phyloP scores from a whole-genome alignment of 2,113 vertebrate species.

The Bettongia penicillata region DNA sequence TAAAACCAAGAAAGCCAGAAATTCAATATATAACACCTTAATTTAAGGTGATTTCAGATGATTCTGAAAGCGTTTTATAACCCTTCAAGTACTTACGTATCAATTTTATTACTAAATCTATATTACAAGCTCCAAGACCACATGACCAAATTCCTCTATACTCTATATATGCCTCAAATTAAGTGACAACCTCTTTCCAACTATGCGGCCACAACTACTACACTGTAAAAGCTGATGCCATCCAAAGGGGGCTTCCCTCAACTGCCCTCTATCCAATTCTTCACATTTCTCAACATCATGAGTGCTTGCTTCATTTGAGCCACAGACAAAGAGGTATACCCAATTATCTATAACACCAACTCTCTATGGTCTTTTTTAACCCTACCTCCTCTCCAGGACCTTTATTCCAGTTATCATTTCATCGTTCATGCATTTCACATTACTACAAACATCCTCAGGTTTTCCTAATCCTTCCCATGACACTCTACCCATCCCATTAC shows the following conservation, averaged over 20 bases:
- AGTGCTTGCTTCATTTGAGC: not conserved
- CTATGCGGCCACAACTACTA: not conserved
- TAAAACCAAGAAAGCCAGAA: not conserved
- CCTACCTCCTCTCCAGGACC: not conserved
- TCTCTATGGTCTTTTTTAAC: not conserved
- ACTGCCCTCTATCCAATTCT: not conserved
- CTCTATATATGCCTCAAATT: not conserved
- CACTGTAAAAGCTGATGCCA: not conserved
- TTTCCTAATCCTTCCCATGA: not conserved
- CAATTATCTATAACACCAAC: not conserved
- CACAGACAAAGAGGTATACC: not conserved
- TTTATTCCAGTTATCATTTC: not conserved
- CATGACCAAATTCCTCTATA: not conserved
- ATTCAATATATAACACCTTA: not conserved
- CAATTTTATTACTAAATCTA: not conserved
- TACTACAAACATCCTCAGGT: not conserved
- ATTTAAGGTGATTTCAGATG: not conserved
- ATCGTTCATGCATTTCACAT: not conserved
- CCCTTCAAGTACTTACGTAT: not conserved
- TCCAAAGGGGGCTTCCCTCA: not conserved
- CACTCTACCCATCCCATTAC: not conserved
- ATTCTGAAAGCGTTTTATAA: not conserved
- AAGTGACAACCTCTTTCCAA: not conserved
- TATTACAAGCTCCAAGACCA: not conserved
- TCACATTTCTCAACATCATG: not conserved